A percentile compares a stretch with the other conserved stretches of the same genome.
phyloP scores from a whole-genome alignment of 2,797 vertebrate species.

The Lacerta viridis region DNA sequence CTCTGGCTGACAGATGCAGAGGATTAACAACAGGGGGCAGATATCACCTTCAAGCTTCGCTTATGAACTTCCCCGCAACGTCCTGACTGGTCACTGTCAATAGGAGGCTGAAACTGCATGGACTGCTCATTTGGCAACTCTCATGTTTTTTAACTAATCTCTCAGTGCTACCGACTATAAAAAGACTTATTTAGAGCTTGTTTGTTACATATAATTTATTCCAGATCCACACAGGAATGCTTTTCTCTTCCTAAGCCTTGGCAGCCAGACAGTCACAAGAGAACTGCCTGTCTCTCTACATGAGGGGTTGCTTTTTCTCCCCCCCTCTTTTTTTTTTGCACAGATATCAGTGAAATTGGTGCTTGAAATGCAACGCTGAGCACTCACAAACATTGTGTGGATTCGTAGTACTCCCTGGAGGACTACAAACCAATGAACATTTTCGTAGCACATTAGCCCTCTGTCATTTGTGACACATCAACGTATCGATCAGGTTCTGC shows the following conservation, averaged over 20 bases:
- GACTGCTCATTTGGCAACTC: conserved; percentile 3
- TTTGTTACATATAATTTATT: conserved; percentile 49
- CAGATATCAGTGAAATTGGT: conserved; percentile 61
- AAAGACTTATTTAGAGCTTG: conserved; percentile 44
- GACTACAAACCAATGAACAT: conserved; percentile 72
- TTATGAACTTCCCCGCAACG: conserved; percentile 36
- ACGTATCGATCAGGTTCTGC: conserved; percentile 49
- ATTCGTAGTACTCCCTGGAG: conserved; percentile 79
- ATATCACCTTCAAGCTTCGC: conserved; percentile 8
- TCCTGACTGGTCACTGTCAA: conserved; percentile 10
- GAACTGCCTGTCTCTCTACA: conserved; percentile 53
- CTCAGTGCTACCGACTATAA: conserved; percentile 24
- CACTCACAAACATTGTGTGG: conserved; percentile 67
- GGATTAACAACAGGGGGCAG: conserved; percentile 30
- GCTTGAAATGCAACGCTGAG: conserved; percentile 54
- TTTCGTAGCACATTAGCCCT: conserved; percentile 53
- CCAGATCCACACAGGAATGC: conserved; percentile 54
- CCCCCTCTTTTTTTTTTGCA: conserved; percentile 52
- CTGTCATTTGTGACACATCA: conserved; percentile 56
- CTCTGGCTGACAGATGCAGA: conserved; percentile 24
- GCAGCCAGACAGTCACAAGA: conserved; percentile 48
- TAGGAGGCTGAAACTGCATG: neutral
- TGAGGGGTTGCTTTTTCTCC: conserved; percentile 30
- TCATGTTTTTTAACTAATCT: neutral
- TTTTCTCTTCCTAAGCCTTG: conserved; percentile 49